Evolutionary conservation across 2,797 vertebrate genomes (phyloP).

Genomic region (Ambastaia sidthimunki): DNA sequence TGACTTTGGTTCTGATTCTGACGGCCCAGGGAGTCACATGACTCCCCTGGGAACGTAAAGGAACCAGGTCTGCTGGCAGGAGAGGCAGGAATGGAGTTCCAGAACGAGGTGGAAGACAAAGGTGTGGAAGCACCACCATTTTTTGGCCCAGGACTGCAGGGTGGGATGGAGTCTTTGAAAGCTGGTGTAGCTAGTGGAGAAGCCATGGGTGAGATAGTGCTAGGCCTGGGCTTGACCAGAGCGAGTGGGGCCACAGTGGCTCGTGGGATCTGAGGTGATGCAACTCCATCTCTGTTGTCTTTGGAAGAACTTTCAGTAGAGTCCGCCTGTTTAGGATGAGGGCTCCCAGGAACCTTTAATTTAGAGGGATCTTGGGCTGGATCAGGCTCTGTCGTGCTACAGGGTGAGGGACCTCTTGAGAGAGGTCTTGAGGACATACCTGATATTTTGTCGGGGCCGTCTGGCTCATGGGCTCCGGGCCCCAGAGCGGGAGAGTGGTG

Average conservation of each 20-base stretch:
- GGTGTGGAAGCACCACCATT: slow-evolving; percentile 60
- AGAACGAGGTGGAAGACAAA: slow-evolving; percentile 78
- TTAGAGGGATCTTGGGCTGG: slow-evolving; percentile 65
- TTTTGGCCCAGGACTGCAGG: slow-evolving; percentile 92
- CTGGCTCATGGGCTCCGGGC: slow-evolving; percentile 85
- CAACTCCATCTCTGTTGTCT: slow-evolving; percentile 69
- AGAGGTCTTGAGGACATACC: slow-evolving; percentile 88
- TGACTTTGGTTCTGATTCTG: slow-evolving; percentile 75
- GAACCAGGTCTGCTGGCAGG: slow-evolving; percentile 95
- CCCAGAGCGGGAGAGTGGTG: slow-evolving; percentile 90
- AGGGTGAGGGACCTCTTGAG: slow-evolving; percentile 70
- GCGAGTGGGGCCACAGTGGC: slow-evolving; percentile 83
- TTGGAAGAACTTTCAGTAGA: slow-evolving; percentile 71
- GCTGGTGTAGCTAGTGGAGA: slow-evolving; percentile 84
- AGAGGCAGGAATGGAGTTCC: slow-evolving; percentile 95
- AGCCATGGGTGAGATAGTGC: slow-evolving; percentile 85
- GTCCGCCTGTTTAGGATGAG: slow-evolving; percentile 78
- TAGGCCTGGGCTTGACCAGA: slow-evolving; percentile 87
- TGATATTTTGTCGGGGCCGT: slow-evolving; percentile 97
- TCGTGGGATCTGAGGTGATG: slow-evolving; percentile 75
- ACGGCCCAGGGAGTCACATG: slow-evolving; percentile 85
- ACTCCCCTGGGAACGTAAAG: slow-evolving; percentile 95
- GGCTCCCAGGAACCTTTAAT: slow-evolving; percentile 80
- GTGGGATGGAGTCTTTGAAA: slow-evolving; percentile 89
- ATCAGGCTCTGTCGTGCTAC: slow-evolving; percentile 60